Evolutionary conservation across 2,113 vertebrate genomes (phyloP), one percentile per base, ranked within the genome.

Genomic region (Otis tarda): DNA sequence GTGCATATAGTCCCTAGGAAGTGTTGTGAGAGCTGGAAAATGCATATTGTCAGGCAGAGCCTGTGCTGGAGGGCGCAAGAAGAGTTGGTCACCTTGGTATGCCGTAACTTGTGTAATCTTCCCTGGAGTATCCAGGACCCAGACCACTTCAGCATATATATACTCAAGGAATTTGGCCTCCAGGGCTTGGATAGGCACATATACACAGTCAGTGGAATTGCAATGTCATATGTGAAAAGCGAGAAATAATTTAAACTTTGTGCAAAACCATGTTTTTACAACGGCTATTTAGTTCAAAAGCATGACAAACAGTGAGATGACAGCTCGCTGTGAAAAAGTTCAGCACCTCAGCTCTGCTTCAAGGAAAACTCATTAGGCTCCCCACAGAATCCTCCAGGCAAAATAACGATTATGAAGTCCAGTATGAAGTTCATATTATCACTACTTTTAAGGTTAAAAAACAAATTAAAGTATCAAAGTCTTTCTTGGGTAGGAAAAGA

Each of bases 51-150:
- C 33, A 63, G 20, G 15, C n/a, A 88, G 15, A 65, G 17, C 1
- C 1, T 49, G 9, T 84, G 60, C 47, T 75, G 56, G 11, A 79
- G 33, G 20, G 75, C 41, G 8, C 30, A 56, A 47, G 39, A 64
- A 43, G 3, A 1, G 4, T 56, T 2, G 2, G 13, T 60, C 22
- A 6, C 17, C 25, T 55, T 47, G 6, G 3, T 13, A 56, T 21
- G 23, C 24, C 33, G 14, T 13, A 63, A 23, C 4, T 15, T 61
- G 28, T 21, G 9, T 49, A 50, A 9, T 52, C 28, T 90, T 77
- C 23, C 22, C 14, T 63, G 33, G 19, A 89, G 14, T 19, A 78
- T 22, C 17, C 41, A 78, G 30, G 52, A 60, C 13, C 13, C 33
- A 65, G 55, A 33, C 1, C 15, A 24, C 15, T 78, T 70, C 47